Evolutionary conservation across 2,113 vertebrate genomes (phyloP), one percentile per base, ranked within the genome.

Genomic region (Artemisiospiza belli): DNA sequence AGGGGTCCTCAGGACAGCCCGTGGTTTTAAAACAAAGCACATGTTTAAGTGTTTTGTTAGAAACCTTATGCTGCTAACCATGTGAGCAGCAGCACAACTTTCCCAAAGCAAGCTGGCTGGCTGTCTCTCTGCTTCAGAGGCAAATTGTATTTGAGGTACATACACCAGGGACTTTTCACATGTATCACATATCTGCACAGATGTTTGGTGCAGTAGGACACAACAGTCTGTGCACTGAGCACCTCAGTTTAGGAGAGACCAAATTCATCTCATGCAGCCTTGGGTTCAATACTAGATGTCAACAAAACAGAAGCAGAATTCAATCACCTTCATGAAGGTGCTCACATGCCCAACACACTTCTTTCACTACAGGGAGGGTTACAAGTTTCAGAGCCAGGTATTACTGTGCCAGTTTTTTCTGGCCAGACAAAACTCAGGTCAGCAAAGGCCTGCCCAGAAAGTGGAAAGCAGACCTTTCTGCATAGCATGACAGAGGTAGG

Each of bases 401-500:
- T 52, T 69, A 73, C 9, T 0, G 0, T 24, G 64, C 12, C 64
- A 15, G 0, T 39, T 80, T 81, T 54, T 47, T 69, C 46, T 74
- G 51, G 69, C 12, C 46, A 27, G 20, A 13, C 11, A 81, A 47
- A 69, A 83, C 28, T 66, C 51, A 72, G 49, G 35, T 30, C 57
- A 77, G 19, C 6, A 83, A 79, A 80, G 44, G 6, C 51, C 61
- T 86, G 20, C 41, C 28, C 55, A 49, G 27, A 1, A 2, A 28
- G 1, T 31, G n/a, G 31, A 57, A 83, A 92, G 33, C 35, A 39
- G n/a, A 46, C 0, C 0, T 37, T 63, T 59, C 27, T 62, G 54
- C n/a, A 62, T 5, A 25, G 19, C 0, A 0, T 11, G 18, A 51
- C 4, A 17, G 33, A 74, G 8, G 12, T 6, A 47, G 51, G 57